phyloP scores from a whole-genome alignment of 2,888 invertebrate genomes.

The Polia nebulosa region DNA sequence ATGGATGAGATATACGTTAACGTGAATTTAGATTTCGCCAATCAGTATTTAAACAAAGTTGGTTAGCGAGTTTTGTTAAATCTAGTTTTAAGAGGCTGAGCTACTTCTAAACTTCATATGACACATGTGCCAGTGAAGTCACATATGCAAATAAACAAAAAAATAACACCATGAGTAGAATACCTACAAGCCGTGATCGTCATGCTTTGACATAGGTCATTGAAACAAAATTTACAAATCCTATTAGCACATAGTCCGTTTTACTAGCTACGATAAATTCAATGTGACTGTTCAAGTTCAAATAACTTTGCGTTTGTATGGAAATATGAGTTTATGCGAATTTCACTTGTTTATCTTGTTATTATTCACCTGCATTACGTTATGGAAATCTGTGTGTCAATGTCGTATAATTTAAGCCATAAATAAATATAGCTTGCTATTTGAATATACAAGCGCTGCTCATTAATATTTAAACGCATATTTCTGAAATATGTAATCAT shows the following conservation, averaged over 20 bases:
- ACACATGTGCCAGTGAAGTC: too few species aligned
- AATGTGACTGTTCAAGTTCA: constrained; percentile 24
- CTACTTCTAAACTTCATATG: too few species aligned
- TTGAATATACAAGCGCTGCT: constrained; percentile 24
- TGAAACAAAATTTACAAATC: constrained; percentile 8
- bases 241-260: background rate
- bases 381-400: constrained; percentile 39
- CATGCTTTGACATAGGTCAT: constrained; percentile 4
- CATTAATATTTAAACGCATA: constrained; percentile 37
- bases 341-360: constrained; percentile 30
- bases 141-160: background rate
- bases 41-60: too few species aligned
- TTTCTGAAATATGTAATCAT: constrained; percentile 1
- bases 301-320: constrained; percentile 6
- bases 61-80: too few species aligned
- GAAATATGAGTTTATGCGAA: constrained; percentile 34
- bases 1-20: too few species aligned
- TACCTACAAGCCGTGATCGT: background rate
- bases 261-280: constrained; percentile 1
- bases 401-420: constrained; percentile 25
- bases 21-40: too few species aligned
- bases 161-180: background rate
- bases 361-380: constrained; percentile 30
- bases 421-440: constrained; percentile 26
- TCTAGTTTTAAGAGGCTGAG: too few species aligned